Evolutionary conservation across 2,797 vertebrate genomes (phyloP), one percentile per base, ranked within the genome.

Genomic region (Mus caroli): DNA sequence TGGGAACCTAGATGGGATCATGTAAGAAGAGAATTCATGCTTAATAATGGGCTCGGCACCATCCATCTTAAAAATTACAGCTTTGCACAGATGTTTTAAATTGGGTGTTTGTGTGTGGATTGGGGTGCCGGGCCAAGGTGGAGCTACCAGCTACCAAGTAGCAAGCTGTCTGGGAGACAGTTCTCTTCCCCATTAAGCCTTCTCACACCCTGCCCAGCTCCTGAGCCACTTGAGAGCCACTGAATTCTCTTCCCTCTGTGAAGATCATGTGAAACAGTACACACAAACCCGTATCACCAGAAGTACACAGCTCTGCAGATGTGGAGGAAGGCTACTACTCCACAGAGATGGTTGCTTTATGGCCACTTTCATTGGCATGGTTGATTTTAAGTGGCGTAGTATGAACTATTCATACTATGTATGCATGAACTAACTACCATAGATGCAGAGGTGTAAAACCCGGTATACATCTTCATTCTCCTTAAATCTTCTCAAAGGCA

Each of bases 81-180:
- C 22, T 92, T 96, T 87, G 62, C 11, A 69, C 62, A 97, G 77
- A 91, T 79, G 28, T 90, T 97, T 97, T n/a, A 95, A 95, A 91
- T 86, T 6, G 85, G 83, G 5, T 52, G 1, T 88, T 24, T 19
- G 34, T n/a, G 60, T n/a, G 26, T 46, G 73, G 43, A 26, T 8
- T 20, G 6, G 22, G 12, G 11, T 5, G 75, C 0, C 6, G 5
- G 67, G 67, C 9, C 17, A 6, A n/a, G 67, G 67, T 71, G n/a
- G n/a, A 71, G 19, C 31, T 64, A 2, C 8, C 43, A 71, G 19
- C 31, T 64, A 2, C 8, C 43, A 60, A 75, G 69, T 79, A 54
- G 86, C 37, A 56, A 89, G 26, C 37, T 82, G 52, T 80, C 73
- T 94, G 64, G 69, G 90, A 97, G 92, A 89, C 95, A 92, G 50